Evolutionary conservation across 2,113 vertebrate genomes (phyloP), one percentile per base, ranked within the genome.

Genomic region (Nycticryphes semicollaris): DNA sequence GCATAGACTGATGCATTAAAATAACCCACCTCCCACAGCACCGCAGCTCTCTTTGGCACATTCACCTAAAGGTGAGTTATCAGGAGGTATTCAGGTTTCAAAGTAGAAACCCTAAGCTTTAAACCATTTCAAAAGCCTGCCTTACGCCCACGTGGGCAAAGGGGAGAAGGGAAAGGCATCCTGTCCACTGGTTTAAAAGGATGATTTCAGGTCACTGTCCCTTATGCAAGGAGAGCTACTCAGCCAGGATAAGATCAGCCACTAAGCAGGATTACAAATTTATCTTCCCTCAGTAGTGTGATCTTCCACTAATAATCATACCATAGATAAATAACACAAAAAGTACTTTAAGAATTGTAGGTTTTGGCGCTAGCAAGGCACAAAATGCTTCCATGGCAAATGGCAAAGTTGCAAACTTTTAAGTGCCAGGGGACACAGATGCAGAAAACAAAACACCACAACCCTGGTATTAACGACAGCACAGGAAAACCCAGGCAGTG

Each of bases 191-290:
- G 43, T 28, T 89, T 79, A 43, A 76, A 78, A 66, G 78, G 77
- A 89, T 22, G 12, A 70, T 95, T 77, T 94, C 74, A 95, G 89
- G 95, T 96, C 94, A 94, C 92, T 73, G 70, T 91, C 78, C 87
- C 89, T 96, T 96, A 95, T 19, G 93, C 72, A 95, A 94, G 30
- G 1, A 75, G 67, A 91, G 89, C 62, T 66, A 83, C 89, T 92
- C 89, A 54, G 84, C 84, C 48, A 48, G 41, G 89, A 66, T 92
- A 91, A 95, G 91, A 95, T 91, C 92, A 91, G 47, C 77, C 81
- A 30, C 90, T 92, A 94, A 92, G 86, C 45, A 53, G 95, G 94
- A 94, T 94, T 95, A 94, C 89, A 89, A 76, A 91, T 66, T 76
- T 82, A 94, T 93, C 90, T 89, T 76, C 86, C 80, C 88, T 62